Evolutionary conservation across 2,797 vertebrate genomes (phyloP), one percentile per base, ranked within the genome.

Genomic region (Saxicola maurus): DNA sequence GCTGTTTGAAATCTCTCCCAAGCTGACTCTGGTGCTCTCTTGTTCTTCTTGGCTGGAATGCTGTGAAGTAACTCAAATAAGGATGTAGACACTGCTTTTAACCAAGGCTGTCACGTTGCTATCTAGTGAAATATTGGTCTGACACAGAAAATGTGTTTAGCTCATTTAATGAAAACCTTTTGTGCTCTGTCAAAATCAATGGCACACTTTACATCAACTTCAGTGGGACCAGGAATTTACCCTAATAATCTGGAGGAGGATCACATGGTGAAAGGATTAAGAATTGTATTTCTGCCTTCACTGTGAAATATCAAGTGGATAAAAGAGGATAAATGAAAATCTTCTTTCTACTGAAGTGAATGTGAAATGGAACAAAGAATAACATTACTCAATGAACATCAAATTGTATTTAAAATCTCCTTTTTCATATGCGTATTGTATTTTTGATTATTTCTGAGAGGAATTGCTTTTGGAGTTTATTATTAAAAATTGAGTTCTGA

Each of bases 131-230:
- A 86, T 93, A 37, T 86, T 91, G 77, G 76, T 92, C 85, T 91
- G 89, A 93, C 60, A 89, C 33, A 61, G 78, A 92, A 95, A 92
- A 92, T 81, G 76, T 90, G 65, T 92, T 94, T 51, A 83, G 57
- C 80, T 87, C 55, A 33, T 88, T 86, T 92, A 95, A 93, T 95
- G 64, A 92, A 93, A 95, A 89, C 69, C 94, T 95, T 88, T 93
- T 84, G 87, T 90, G 56, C 77, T 84, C 67, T 89, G 64, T 92
- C 80, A 91, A 64, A 92, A 82, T 81, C 89, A 94, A 42, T 94
- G 87, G 85, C 87, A 93, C 67, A 71, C 80, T 87, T 89, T 69
- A 51, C 53, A 37, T 91, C 76, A 91, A 92, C 85, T 94, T 89
- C 73, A 87, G 40, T 59, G 67, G n/a, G 52, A 81, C 79, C 42